Conservation (phyloP, 2,797 vertebrate genomes). For the Characodon lateralis region DNA sequence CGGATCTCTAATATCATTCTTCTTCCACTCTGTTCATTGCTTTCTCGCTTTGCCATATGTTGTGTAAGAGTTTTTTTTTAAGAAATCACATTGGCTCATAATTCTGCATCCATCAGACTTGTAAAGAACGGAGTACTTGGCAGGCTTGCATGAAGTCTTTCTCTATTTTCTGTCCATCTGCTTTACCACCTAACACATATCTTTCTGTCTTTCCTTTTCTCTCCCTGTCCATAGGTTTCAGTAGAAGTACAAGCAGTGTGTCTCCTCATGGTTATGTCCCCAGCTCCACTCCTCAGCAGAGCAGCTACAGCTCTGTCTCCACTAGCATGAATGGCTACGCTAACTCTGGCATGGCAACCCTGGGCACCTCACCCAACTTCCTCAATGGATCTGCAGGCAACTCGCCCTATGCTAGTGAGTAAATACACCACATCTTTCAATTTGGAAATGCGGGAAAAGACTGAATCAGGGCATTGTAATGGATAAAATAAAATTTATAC, state of each 20-base stretch:
- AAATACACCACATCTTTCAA: conserved; percentile 46
- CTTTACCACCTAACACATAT: conserved; percentile 60
- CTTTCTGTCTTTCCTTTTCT: conserved; percentile 42
- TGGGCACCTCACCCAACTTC: conserved; percentile 95
- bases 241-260: conserved; percentile 95
- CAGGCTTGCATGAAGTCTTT: conserved; percentile 62
- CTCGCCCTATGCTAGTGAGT: conserved; percentile 98
- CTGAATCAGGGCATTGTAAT: not conserved
- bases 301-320: conserved; percentile 95
- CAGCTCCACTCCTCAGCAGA: conserved; percentile 96
- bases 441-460: not conserved
- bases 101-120: conserved; percentile 41
- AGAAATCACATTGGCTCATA: conserved; percentile 35
- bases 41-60: conserved; percentile 63
- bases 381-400: conserved; percentile 97
- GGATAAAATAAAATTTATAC: too few relatives aligned
- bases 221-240: conserved; percentile 86
- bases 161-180: conserved; percentile 62
- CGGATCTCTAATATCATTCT: conserved; percentile 55
- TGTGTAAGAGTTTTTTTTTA: conserved; percentile 54
- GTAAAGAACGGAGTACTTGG: conserved; percentile 44
- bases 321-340: conserved; percentile 97
- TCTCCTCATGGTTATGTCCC: conserved; percentile 96
- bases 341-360: conserved; percentile 95
- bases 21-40: conserved; percentile 57